Base-by-base conservation (phyloP, 2,888 invertebrate species). In the Oscheius onirici region DNA sequence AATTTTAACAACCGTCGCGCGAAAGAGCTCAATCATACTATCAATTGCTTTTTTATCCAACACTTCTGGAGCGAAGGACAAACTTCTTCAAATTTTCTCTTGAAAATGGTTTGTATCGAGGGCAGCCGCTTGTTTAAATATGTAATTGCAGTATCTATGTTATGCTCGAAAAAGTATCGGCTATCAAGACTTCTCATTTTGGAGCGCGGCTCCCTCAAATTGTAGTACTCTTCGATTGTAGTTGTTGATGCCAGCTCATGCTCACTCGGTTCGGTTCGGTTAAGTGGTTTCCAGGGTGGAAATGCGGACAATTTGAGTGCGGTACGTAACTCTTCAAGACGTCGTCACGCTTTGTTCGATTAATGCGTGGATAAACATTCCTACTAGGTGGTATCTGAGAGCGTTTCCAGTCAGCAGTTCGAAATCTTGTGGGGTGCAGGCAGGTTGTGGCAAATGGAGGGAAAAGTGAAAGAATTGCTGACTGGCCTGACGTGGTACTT, bases 31-130 rank as follows among this genome's bases (percentile, higher is more conserved):
- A 72, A 74, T 69, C 71, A 74, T 69, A 52, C 28, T 61, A 54
- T 74, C 74, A 41, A 74, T 69, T 72, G 65, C 58, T 72, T 74
- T 72, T 69, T 65, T 72, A 74, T 69, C 28, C 44, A 74, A 24
- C 43, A 72, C 65, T 72, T 58, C 20, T 70, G 55, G 46, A 69
- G 44, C 60, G 70, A 66, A 63, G 43, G 67, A 58, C 74, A 55
- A 60, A 52, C 17, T 54, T 60, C 68, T 74, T 43, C 74, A 61
- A 74, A 71, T 28, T 26, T 51, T 71, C 41, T 67, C 34, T 51
- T 71, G 68, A 71, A 74, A 52, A 71, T 24, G 26, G 28, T 63
- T 57, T 40, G 49, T 51, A 70, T 70, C 63, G 61, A 61, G 51
- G 73, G 71, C 52, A 67, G 49, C 34, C 74, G 71, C 68, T 60